Conservation (phyloP, 1,140 invertebrate genomes). For the Hylaeus volcanicus region DNA sequence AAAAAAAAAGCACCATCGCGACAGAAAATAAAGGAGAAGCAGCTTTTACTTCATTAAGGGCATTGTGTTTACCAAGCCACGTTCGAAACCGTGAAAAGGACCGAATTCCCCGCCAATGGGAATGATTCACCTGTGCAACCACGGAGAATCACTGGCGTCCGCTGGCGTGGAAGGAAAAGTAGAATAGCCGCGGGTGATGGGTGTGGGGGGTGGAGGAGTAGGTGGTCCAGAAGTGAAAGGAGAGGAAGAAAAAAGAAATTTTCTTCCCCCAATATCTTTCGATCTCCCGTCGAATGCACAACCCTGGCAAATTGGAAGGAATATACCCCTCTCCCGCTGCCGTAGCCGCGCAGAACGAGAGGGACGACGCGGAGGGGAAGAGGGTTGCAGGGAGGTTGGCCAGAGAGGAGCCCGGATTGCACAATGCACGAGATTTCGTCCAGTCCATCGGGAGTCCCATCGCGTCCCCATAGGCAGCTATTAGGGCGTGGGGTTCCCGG, state of each 20-base stretch:
- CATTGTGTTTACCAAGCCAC: conserved; percentile 6
- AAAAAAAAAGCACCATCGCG: too few relatives aligned
- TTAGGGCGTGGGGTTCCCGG: conserved; percentile 63
- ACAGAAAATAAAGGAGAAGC: too few relatives aligned
- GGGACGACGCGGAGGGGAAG: conserved; percentile 18
- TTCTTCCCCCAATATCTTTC: conserved; percentile 62
- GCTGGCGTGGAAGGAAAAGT: conserved; percentile 27
- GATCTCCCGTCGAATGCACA: conserved; percentile 65
- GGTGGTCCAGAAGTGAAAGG: background rate
- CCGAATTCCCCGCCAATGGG: background rate
- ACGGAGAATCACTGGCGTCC: conserved; percentile 1
- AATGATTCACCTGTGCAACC: conserved; percentile 35
- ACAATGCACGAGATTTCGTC: conserved; percentile 75
- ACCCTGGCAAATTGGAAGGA: conserved; percentile 67
- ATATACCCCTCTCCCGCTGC: conserved; percentile 19
- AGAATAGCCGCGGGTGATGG: conserved; percentile 16
- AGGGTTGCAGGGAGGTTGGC: conserved; percentile 20
- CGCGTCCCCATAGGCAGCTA: conserved; percentile 69
- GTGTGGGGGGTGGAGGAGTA: background rate
- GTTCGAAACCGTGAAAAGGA: background rate
- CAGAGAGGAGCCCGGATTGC: conserved; percentile 44
- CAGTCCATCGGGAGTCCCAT: conserved; percentile 70
- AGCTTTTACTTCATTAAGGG: background rate
- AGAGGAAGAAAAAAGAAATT: conserved; percentile 34
- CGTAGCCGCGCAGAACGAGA: background rate